phyloP scores from a whole-genome alignment of 1,140 invertebrate genomes.

The Amphibalanus amphitrite region DNA sequence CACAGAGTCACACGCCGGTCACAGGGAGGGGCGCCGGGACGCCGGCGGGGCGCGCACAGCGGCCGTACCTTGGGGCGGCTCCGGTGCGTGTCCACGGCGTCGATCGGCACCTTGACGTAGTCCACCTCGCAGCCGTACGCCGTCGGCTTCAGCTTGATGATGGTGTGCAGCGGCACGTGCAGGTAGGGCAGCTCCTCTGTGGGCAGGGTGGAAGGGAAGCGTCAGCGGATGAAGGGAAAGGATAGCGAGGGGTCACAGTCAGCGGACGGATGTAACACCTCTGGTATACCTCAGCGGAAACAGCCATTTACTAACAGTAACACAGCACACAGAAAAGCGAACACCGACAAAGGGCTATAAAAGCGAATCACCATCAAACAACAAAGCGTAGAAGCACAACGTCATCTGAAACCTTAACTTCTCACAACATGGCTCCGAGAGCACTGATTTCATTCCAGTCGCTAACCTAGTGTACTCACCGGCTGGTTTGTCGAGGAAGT shows the following conservation, averaged over 20 bases:
- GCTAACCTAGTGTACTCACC: slow-evolving; percentile 36
- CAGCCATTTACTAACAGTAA: too few relatives aligned
- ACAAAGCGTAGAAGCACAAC: too few relatives aligned
- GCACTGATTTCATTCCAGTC: background rate
- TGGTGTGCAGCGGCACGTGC: slow-evolving; percentile 70
- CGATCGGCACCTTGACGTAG: slow-evolving; percentile 67
- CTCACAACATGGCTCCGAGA: background rate
- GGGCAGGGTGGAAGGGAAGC: too few relatives aligned
- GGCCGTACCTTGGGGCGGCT: slow-evolving; percentile 13
- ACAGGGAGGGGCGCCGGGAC: too few relatives aligned
- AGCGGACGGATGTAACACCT: too few relatives aligned
- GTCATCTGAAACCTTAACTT: background rate
- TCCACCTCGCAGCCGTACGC: slow-evolving; percentile 94
- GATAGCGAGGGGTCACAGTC: too few relatives aligned
- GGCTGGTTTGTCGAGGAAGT: slow-evolving; percentile 90
- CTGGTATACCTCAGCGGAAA: too few relatives aligned
- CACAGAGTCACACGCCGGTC: too few relatives aligned
- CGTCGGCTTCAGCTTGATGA: slow-evolving; percentile 92
- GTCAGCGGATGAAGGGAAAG: too few relatives aligned
- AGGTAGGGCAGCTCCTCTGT: slow-evolving; percentile 84
- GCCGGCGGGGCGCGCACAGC: too few relatives aligned
- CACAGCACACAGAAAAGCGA: too few relatives aligned
- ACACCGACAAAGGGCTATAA: too few relatives aligned
- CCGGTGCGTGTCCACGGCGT: slow-evolving; percentile 84
- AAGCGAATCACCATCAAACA: background rate